Evolutionary conservation across 2,797 vertebrate genomes (phyloP), one percentile per base, ranked within the genome.

Genomic region (Anguilla marmorata): DNA sequence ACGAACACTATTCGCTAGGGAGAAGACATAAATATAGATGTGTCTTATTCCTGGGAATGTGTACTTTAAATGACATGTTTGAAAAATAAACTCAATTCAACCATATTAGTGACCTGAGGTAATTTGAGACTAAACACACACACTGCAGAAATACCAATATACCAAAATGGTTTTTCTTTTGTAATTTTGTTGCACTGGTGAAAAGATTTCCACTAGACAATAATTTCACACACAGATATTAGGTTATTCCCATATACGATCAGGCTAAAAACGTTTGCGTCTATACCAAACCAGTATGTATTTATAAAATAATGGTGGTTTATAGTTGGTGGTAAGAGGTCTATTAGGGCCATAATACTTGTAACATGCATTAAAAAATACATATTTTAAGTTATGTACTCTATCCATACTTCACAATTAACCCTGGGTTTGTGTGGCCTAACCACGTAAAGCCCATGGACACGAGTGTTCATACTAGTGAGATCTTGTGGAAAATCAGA

Each of bases 71-170:
- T 66, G 41, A 85, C 82, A 56, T 88, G 72, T 56, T 54, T 89
- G n/a, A 80, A 79, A 87, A 66, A 88, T 89, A 84, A 90, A 91
- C 85, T 85, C 58, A 85, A 87, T 87, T 84, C 86, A 58, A 76
- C 69, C 30, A 24, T 79, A 85, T 88, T 41, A 74, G 16, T 86
- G 88, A 85, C 37, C 33, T n/a, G 30, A 90, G 58, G 56, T 86
- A 88, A 90, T 89, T 88, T 86, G 86, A 54, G 41, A 79, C 8
- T 50, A 19, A 76, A 60, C 56, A 89, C 88, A 74, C 19, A 74
- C 19, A 52, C 66, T 30, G 45, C 41, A 86, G 58, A 33, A 19
- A 79, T 41, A 80, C 16, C 76, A 7, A 80, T 14, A 76, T 76
- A 27, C n/a, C 69, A 33, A 30, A 19, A 30, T 6, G 0, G 27